Base-by-base conservation (phyloP, 2,113 vertebrate genomes). In the Pangasianodon hypophthalmus region DNA sequence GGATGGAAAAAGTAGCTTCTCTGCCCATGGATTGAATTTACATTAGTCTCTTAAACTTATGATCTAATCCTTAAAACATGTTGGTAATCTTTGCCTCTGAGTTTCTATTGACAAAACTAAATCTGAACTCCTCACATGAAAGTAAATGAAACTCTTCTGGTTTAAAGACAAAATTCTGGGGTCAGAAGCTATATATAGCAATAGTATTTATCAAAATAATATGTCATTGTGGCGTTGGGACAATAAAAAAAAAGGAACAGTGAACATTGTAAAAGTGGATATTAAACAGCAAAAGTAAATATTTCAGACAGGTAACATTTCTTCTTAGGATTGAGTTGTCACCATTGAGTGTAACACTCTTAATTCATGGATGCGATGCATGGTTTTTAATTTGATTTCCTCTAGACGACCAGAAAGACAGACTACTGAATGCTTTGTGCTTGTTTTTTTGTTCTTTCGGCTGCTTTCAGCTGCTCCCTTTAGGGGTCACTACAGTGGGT, bases 241-340 rank as follows among this genome's bases (percentile, higher is more conserved):
- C 18, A 75, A 32, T 64, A 11, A 37, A 73, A 19, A 69, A 6
- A 67, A 60, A 62, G 8, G 10, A 67, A n/a, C 11, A 69, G n/a
- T 18, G 32, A 71, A 37, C 32, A 71, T 14, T 71, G 73, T 9
- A 71, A 41, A 71, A 41, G 32, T 44, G 37, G 2, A 46, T 75
- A 75, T 24, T 46, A 21, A 44, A 44, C 18, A 75, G 73, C 73
- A 75, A 71, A 71, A 41, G 64, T 26, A 26, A 62, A 87, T 80
- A 91, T 92, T 62, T 87, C 94, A 93, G 90, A 79, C 46, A 75
- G 26, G 24, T 18, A 50, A 58, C 62, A 19, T 44, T 26, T 75
- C 41, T 8, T 44, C 69, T 21, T 3, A 46, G 24, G 26, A 26
- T 58, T 77, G n/a, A 19, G 8, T 58, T 44, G 48, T 75, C 32